Conservation (phyloP, 2,113 vertebrate species). For the Neoarius graeffei region DNA sequence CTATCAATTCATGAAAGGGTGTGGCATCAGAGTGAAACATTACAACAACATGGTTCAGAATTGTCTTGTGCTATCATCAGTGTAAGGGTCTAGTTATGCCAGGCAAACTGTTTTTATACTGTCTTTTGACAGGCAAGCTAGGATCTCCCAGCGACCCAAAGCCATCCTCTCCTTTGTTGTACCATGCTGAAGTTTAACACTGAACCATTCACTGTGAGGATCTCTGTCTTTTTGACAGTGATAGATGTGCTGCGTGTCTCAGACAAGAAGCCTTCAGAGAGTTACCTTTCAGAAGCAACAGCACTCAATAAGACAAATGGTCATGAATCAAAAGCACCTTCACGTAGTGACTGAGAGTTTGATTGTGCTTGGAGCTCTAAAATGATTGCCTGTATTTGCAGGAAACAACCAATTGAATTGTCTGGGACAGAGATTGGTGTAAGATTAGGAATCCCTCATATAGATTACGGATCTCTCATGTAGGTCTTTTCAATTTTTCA, state of each 20-base stretch:
- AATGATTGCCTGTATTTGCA: conserved; percentile 50
- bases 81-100: neutral
- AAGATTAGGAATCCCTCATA: conserved; percentile 43
- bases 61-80: neutral
- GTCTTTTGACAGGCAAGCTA: conserved; percentile 36
- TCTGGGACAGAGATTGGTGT: conserved; percentile 44
- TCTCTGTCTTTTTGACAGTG: conserved; percentile 55
- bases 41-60: neutral
- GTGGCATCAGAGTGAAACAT: conserved; percentile 41
- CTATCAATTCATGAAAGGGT: conserved; percentile 50
- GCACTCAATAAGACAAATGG: conserved; percentile 51
- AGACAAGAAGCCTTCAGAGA: conserved; percentile 45
- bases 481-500: conserved; percentile 16
- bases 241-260: conserved; percentile 51
- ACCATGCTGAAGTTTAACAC: conserved; percentile 39
- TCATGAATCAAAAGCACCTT: conserved; percentile 54
- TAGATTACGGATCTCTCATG: conserved; percentile 38
- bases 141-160: conserved; percentile 8
- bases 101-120: neutral
- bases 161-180: conserved; percentile 35
- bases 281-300: conserved; percentile 48
- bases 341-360: conserved; percentile 42
- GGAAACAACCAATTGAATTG: conserved; percentile 31
- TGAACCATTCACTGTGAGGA: conserved; percentile 41
- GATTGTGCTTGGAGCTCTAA: conserved; percentile 6